Evolutionary conservation across 1,140 invertebrate species (phyloP), one percentile per base, ranked within the genome.

Genomic region (Diorhabda carinulata): DNA sequence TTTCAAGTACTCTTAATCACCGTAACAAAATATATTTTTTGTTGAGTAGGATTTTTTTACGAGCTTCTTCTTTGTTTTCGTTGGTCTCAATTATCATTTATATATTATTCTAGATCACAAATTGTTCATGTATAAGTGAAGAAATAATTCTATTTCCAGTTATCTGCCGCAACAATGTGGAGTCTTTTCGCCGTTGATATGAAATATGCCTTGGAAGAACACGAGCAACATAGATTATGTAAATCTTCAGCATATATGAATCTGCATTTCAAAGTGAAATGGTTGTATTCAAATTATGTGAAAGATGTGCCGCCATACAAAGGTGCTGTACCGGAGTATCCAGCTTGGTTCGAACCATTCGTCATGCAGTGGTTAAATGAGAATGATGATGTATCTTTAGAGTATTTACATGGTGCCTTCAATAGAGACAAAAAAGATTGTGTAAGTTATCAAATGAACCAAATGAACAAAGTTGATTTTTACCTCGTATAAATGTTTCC

Each of bases 351-450:
- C 83, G 97, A 99, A 80, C 97, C 98, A 3, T 99, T 99, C 83
- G 98, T 99, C 0, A 99, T 99, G 97, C 97, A 99, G 82, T 99
- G 98, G 98, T 86, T 99, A 3, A 99, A 99, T 82, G 98, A 99
- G 81, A 99, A 99, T 78, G 98, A 99, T 81, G 98, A 99, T 77
- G 97, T 99, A 3, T 99, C 97, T 2, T 86, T 99, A 78, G 98
- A 99, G 82, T 99, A 99, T 84, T 89, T 99, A 68, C 93, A 99
- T 79, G 96, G 97, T 83, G 98, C 98, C 77, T 99, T 99, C 83
- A 96, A 94, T 80, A 90, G 97, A 82, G 98, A 99, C 86, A 98
- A 98, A 84, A 96, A 97, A 83, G 98, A 99, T 84, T 94, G 95
- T 82, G 96, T 98, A 85, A 89, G 89, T 77, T 52, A 8, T 52